These are phyloP conservation scores for Emydura subglobosa DNA, from an alignment of 2,113 vertebrate genomes.

Conservation along the genomic window DNA sequence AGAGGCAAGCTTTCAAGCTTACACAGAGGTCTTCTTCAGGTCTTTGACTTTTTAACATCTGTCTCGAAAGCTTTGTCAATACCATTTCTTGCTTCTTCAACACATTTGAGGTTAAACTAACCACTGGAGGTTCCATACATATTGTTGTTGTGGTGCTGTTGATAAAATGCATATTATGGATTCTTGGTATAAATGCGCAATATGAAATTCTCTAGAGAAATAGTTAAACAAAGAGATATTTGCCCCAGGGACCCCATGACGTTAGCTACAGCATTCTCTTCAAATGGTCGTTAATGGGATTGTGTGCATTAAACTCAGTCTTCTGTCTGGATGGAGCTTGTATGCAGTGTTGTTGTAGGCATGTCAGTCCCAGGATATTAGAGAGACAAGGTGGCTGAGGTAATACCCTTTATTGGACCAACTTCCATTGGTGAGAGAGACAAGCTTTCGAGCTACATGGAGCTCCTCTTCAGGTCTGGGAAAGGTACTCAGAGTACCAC, in stretches of 20 bases:
- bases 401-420: too few relatives aligned
- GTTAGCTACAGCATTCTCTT: background rate
- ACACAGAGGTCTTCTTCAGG: too few relatives aligned
- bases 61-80: constrained; percentile 20
- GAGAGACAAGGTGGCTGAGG: too few relatives aligned
- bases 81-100: background rate
- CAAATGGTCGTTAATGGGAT: constrained; percentile 53
- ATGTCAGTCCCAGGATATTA: too few relatives aligned
- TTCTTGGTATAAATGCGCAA: constrained; percentile 24
- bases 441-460: too few relatives aligned
- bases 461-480: too few relatives aligned
- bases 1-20: too few relatives aligned
- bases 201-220: background rate
- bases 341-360: too few relatives aligned
- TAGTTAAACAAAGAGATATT: background rate
- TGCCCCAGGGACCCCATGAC: constrained; percentile 25
- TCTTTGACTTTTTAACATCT: constrained; percentile 17
- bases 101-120: too few relatives aligned
- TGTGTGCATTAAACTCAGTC: constrained; percentile 54
- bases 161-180: background rate
- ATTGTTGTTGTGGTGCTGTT: background rate
- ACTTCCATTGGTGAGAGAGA: too few relatives aligned
- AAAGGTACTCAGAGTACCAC: too few relatives aligned
- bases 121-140: background rate
- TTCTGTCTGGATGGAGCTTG: constrained; percentile 30